Conservation (phyloP, 2,888 invertebrate genomes). For the Lepidochitona cinerea region DNA sequence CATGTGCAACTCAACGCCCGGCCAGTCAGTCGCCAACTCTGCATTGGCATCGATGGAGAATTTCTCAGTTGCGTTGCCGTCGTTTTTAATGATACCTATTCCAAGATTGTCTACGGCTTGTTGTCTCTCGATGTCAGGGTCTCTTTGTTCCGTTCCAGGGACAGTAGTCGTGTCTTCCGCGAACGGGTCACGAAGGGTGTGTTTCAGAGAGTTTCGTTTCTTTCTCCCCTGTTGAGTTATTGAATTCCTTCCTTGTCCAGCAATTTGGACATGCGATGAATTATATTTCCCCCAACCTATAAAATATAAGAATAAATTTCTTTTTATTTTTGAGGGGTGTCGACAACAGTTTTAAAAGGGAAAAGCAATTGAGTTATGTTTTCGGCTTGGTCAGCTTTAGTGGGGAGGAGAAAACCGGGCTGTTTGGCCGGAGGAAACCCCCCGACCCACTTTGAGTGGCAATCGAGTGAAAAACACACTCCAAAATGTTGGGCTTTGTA, state of each 20-base stretch:
- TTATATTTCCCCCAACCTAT: background rate
- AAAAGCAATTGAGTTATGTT: no score
- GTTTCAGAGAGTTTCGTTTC: background rate
- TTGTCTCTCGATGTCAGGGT: background rate
- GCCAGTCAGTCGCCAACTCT: background rate
- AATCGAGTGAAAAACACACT: no score
- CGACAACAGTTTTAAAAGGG: no score
- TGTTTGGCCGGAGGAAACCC: no score
- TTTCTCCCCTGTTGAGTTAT: background rate
- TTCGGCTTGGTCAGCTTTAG: no score
- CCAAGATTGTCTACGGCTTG: background rate
- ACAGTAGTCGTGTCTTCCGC: background rate
- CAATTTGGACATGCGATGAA: background rate
- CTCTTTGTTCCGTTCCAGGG: background rate
- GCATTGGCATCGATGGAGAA: background rate
- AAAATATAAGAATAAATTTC: background rate
- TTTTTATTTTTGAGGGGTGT: no score
- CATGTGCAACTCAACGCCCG: background rate
- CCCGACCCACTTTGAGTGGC: no score
- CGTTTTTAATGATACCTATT: background rate
- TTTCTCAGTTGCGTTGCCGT: background rate
- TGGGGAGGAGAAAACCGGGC: no score
- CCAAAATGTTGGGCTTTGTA: no score
- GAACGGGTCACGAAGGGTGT: background rate
- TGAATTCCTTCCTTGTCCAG: background rate